phyloP scores from a whole-genome alignment of 1,140 invertebrate species.

The Ceratina calcarata region DNA sequence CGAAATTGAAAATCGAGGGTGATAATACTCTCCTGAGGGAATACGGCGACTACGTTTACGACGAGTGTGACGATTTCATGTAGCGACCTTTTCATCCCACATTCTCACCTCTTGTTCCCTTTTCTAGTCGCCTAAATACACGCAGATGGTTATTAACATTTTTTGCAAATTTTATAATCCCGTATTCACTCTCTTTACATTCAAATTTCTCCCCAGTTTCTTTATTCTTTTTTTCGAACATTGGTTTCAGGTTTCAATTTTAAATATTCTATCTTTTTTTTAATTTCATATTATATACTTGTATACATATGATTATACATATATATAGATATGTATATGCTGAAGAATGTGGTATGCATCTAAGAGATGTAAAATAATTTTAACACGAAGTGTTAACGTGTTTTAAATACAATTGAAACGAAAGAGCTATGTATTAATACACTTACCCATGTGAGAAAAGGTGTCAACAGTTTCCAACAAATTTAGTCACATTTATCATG shows the following conservation, averaged over 20 bases:
- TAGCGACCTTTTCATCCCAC: conserved; percentile 78
- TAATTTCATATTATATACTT: conserved; percentile 12
- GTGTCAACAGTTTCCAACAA: neutral
- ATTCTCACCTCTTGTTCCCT: conserved; percentile 49
- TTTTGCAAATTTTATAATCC: conserved; percentile 58
- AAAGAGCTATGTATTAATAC: neutral
- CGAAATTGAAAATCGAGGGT: conserved; percentile 88
- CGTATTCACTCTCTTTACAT: conserved; percentile 39
- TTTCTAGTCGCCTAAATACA: conserved; percentile 76
- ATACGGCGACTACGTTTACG: conserved; percentile 81
- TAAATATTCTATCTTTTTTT: conserved; percentile 1
- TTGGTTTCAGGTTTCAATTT: conserved; percentile 6
- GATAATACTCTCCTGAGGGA: conserved; percentile 83
- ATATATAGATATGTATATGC: conserved; percentile 6
- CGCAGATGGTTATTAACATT: conserved; percentile 57
- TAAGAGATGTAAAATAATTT: conserved; percentile 17
- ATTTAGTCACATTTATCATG: conserved; percentile 15
- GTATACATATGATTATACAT: neutral
- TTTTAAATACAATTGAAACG: conserved; percentile 9
- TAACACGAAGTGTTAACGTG: conserved; percentile 13
- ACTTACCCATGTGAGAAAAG: neutral
- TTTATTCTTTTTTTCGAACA: conserved; percentile 5
- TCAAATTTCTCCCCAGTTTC: neutral
- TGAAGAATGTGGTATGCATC: conserved; percentile 8
- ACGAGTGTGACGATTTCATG: conserved; percentile 86